A percentile compares a stretch with the other conserved stretches of the same genome.
Conservation (phyloP, 2,888 invertebrate species). For the Scaptomyza flava region DNA sequence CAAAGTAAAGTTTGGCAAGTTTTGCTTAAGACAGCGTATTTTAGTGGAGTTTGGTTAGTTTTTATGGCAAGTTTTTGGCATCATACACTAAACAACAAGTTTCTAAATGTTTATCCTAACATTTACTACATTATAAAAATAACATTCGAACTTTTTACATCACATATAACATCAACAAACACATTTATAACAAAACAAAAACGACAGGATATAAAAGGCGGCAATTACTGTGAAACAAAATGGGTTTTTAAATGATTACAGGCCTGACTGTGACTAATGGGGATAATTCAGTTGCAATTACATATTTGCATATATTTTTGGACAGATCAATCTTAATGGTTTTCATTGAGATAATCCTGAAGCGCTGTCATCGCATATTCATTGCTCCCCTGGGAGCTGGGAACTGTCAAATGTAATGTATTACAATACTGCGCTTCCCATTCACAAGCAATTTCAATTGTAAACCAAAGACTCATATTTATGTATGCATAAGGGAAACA, state of each 20-base stretch:
- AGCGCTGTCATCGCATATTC: slow-evolving; percentile 16
- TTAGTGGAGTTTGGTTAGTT: not conserved
- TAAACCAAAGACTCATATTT: slow-evolving; percentile 22
- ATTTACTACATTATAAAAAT: too few relatives aligned
- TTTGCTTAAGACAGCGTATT: not conserved
- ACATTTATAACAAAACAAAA: not conserved
- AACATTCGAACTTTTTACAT: not conserved
- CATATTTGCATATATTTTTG: slow-evolving; percentile 19
- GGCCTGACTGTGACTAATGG: slow-evolving; percentile 1
- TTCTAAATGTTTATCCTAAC: not conserved
- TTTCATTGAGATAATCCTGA: slow-evolving; percentile 19
- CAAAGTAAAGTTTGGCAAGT: not conserved
- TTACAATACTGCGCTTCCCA: too few relatives aligned
- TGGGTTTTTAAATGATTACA: not conserved
- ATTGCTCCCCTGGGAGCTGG: slow-evolving; percentile 26
- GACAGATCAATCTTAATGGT: slow-evolving; percentile 11
- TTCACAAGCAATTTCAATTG: slow-evolving; percentile 34
- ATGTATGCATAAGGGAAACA: slow-evolving; percentile 12
- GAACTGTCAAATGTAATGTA: too few relatives aligned
- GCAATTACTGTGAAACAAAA: not conserved
- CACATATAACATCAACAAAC: not conserved
- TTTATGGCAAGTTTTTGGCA: not conserved
- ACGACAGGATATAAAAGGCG: not conserved
- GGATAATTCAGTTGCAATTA: slow-evolving; percentile 18
- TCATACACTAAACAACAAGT: not conserved